Base-by-base conservation (phyloP, 2,888 invertebrate genomes). In the Andricus quercusramuli region DNA sequence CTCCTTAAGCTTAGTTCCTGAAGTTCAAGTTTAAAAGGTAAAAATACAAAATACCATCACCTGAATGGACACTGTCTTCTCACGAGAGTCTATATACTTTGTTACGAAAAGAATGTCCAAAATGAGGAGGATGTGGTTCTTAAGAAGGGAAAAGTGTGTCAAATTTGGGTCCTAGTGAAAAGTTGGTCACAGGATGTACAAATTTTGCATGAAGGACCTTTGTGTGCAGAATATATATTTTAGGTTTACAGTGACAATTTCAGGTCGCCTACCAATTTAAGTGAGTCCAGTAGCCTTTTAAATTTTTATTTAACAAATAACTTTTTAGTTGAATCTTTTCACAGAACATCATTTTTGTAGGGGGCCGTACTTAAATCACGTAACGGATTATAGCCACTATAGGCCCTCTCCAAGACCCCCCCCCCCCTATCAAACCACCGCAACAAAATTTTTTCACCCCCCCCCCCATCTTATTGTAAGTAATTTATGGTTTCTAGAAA, bases 41-140 rank as follows among this genome's bases (percentile, higher is more conserved):
- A 64, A 64, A 64, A 64, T 64, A 64, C 25, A 29, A 64, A 64
- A 29, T 64, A 64, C 64, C 29, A 25, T 64, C 64, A 25, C 29
- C 17, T 64, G 64, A 25, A 64, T 64, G 64, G 64, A 59, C 76
- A 79, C 65, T 83, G 83, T 65, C 32, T 47, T 17, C 17, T 47
- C 47, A 17, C 6, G 32, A 17, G 32, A 67, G 37, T 22, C 37
- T 22, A 20, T 65, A 66, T 15, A 17, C 41, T 66, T 51, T 65
- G 17, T 44, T 11, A 32, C 56, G 62, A 66, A 78, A 68, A 79
- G 37, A 68, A 56, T 79, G 41, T 20, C 20, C 22, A 47, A 79
- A 70, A 62, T 29, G 37, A 17, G 70, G 47, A 68, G 70, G 70
- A 47, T 68, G 68, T 68, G 47, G 5, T 51, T 70, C 17, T 70